Evolutionary conservation across 2,888 invertebrate genomes (phyloP).

Genomic region (Nebria salina): DNA sequence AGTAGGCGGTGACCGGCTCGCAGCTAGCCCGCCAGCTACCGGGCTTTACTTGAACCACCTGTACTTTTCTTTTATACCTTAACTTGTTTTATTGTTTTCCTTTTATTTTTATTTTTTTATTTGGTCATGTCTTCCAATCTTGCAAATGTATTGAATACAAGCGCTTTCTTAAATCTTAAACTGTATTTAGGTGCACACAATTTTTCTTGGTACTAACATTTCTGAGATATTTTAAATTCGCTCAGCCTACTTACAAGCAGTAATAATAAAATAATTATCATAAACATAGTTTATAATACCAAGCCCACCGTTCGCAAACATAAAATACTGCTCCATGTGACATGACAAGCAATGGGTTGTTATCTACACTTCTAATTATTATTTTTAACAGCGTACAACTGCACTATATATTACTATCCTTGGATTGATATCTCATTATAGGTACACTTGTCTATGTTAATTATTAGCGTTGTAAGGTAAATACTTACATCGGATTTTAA

Average conservation of each 20-base stretch:
- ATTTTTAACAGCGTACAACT: constrained; percentile 1
- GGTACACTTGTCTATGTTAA: background rate
- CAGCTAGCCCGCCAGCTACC: constrained; percentile 42
- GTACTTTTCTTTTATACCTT: constrained; percentile 4
- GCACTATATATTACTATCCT: background rate
- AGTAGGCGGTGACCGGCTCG: constrained; percentile 36
- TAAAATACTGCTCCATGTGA: background rate
- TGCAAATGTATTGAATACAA: background rate
- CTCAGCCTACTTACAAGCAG: background rate
- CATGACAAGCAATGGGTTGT: background rate
- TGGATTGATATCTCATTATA: background rate
- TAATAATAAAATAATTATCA: background rate
- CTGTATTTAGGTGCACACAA: no score
- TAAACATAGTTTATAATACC: background rate
- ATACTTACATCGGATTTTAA: background rate
- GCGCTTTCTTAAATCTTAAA: background rate
- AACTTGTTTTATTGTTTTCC: background rate
- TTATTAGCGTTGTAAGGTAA: background rate
- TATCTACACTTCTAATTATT: background rate
- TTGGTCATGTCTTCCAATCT: background rate
- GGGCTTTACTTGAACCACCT: constrained; percentile 23
- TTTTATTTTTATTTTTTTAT: background rate
- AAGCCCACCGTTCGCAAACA: background rate
- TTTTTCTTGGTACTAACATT: background rate
- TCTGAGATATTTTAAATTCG: background rate